Conservation (phyloP, 2,113 vertebrate species). For the Pleuronectes platessa region DNA sequence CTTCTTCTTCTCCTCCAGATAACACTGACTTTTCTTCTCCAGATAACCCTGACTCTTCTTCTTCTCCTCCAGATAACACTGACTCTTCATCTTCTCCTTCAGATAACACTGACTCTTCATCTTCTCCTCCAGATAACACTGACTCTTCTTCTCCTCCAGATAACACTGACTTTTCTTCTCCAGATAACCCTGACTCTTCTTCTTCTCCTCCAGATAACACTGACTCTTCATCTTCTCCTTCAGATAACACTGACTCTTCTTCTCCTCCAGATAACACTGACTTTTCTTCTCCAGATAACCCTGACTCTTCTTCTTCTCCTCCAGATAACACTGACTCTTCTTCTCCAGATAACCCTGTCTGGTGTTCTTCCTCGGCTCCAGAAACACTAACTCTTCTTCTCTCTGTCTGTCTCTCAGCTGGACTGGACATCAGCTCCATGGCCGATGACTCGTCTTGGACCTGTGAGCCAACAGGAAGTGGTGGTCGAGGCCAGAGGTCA, state of each 20-base stretch:
- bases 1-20: neutral
- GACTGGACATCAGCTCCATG: slow-evolving; percentile 86
- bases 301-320: neutral
- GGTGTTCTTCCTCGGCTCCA: neutral
- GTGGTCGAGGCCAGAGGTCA: slow-evolving; percentile 81
- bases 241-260: neutral
- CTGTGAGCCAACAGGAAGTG: slow-evolving; percentile 71
- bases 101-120: neutral
- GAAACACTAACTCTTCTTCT: neutral
- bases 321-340: neutral
- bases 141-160: neutral
- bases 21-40: neutral
- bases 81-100: neutral
- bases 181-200: neutral
- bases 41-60: neutral
- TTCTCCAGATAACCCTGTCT: neutral
- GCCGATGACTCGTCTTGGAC: slow-evolving; percentile 82
- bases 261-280: neutral
- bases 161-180: neutral
- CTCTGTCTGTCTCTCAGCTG: slow-evolving; percentile 77
- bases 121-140: neutral
- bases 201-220: neutral
- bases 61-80: neutral
- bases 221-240: neutral
- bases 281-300: neutral